Evolutionary conservation across 2,888 invertebrate genomes (phyloP).

Genomic region (Strigamia crassipes): DNA sequence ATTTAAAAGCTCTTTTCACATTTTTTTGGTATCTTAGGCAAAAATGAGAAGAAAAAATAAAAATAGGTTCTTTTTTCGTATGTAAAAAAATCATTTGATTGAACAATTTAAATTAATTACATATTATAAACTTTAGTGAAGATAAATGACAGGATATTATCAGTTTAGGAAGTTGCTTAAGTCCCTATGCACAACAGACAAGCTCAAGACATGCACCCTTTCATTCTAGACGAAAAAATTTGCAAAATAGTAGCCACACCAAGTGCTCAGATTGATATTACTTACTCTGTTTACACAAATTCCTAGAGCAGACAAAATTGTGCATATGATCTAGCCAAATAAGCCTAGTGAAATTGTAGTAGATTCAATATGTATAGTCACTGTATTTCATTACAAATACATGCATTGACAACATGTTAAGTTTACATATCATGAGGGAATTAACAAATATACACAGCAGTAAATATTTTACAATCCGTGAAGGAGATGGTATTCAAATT

Average conservation of each 20-base stretch:
- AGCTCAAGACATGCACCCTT: conserved; percentile 1
- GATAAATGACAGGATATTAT: conserved; percentile 14
- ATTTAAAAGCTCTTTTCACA: conserved; percentile 51
- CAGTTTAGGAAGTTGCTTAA: not conserved
- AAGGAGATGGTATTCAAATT: too few species aligned
- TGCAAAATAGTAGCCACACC: not conserved
- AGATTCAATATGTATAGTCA: too few species aligned
- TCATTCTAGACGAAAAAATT: not conserved
- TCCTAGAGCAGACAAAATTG: not conserved
- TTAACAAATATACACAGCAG: too few species aligned
- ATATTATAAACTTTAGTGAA: conserved; percentile 8
- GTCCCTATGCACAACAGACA: conserved; percentile 43
- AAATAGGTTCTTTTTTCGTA: conserved; percentile 3
- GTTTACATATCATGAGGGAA: too few species aligned
- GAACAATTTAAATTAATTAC: not conserved
- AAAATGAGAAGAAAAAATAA: conserved; percentile 3
- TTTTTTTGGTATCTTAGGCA: not conserved
- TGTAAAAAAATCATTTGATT: conserved; percentile 44
- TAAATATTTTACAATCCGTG: too few species aligned
- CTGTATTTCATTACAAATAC: too few species aligned
- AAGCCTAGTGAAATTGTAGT: not conserved
- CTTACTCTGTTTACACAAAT: not conserved
- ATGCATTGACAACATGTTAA: too few species aligned
- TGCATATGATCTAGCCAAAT: not conserved
- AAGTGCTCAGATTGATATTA: too few species aligned